phyloP scores from a whole-genome alignment of 2,113 vertebrate genomes.

The Proterorhinus semilunaris region DNA sequence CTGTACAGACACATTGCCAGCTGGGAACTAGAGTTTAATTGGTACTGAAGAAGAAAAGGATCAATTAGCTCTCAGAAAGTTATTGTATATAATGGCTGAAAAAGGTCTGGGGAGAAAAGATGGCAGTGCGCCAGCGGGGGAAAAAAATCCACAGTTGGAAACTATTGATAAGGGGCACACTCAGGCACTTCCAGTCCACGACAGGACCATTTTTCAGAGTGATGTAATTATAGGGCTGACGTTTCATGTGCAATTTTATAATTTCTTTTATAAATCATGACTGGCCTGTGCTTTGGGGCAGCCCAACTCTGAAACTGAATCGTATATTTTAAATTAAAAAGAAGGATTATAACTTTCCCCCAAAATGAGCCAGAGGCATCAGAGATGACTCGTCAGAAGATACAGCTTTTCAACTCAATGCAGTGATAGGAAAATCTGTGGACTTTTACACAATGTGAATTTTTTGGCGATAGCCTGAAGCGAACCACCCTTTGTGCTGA shows the following conservation, averaged over 20 bases:
- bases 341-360: constrained; percentile 17
- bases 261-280: constrained; percentile 63
- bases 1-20: constrained; percentile 54
- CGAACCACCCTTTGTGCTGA: constrained; percentile 27
- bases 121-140: constrained; percentile 23
- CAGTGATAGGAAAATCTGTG: constrained; percentile 22
- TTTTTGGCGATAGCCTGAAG: constrained; percentile 22
- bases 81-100: constrained; percentile 19
- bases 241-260: constrained; percentile 57
- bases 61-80: constrained; percentile 51
- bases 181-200: constrained; percentile 46
- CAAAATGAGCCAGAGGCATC: constrained; percentile 29
- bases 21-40: constrained; percentile 68
- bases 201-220: constrained; percentile 58
- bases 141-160: constrained; percentile 28
- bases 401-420: constrained; percentile 41
- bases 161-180: constrained; percentile 53
- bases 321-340: constrained; percentile 41
- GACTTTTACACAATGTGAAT: constrained; percentile 30
- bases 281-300: constrained; percentile 42
- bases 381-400: constrained; percentile 21
- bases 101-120: constrained; percentile 15
- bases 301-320: constrained; percentile 33
- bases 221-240: constrained; percentile 59
- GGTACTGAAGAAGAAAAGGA: constrained; percentile 55